A percentile compares a stretch with the other conserved stretches of the same genome.
phyloP scores from a whole-genome alignment of 2,888 invertebrate species.

The Gymnocheta viridis region DNA sequence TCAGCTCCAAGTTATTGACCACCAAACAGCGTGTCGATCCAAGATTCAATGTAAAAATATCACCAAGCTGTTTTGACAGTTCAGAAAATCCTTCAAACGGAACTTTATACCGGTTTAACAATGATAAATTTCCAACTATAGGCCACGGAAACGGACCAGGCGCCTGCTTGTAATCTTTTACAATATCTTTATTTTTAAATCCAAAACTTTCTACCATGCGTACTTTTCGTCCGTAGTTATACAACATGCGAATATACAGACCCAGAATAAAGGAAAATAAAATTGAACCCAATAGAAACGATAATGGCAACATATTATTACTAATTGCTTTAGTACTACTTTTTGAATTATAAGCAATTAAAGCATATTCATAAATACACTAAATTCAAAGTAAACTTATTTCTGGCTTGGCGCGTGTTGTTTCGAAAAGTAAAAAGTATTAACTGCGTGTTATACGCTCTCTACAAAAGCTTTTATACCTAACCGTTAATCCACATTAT shows the following conservation, averaged over 20 bases:
- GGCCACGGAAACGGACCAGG: constrained; percentile 88
- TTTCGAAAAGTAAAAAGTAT: constrained; percentile 69
- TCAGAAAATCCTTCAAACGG: constrained; percentile 89
- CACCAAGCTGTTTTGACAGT: constrained; percentile 87
- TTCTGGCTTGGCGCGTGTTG: neutral
- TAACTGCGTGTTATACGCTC: constrained; percentile 72
- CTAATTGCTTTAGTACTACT: neutral
- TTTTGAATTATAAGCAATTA: neutral
- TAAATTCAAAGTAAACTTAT: neutral
- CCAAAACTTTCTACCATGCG: constrained; percentile 29
- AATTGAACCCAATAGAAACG: constrained; percentile 26
- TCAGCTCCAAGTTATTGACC: constrained; percentile 87
- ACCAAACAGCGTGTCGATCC: constrained; percentile 88
- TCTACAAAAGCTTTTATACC: constrained; percentile 74
- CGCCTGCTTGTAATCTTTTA: constrained; percentile 79
- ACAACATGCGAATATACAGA: constrained; percentile 56
- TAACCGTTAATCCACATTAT: constrained; percentile 3
- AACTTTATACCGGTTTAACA: constrained; percentile 85
- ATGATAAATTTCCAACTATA: constrained; percentile 87
- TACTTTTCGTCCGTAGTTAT: constrained; percentile 64
- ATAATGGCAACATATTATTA: constrained; percentile 20
- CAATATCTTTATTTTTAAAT: neutral
- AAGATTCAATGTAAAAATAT: constrained; percentile 87
- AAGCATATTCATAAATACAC: neutral
- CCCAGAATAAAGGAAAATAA: constrained; percentile 37